Percentiles rank a stretch among this genome's conserved stretches.
These are phyloP conservation scores for Hoplostethus mediterraneus DNA, from an alignment of 2,797 vertebrate species.

Conservation along the genomic window DNA sequence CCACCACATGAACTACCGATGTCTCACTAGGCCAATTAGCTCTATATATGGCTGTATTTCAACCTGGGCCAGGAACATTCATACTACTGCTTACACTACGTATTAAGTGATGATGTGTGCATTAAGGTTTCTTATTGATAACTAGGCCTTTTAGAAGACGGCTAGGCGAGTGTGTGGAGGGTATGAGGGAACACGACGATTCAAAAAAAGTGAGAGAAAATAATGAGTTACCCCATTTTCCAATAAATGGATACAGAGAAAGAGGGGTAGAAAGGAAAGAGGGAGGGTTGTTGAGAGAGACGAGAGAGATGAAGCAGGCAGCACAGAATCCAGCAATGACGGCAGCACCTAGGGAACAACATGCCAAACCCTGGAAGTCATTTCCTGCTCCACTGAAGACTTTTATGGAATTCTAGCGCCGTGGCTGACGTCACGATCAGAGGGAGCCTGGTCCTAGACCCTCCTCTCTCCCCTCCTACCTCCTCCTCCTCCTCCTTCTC, in stretches of 20 bases:
- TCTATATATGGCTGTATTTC: slow-evolving; percentile 67
- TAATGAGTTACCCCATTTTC: slow-evolving; percentile 7
- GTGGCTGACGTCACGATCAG: slow-evolving; percentile 63
- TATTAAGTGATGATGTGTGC: slow-evolving; percentile 25
- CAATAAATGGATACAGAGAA: slow-evolving; percentile 22
- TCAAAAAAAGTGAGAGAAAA: no score
- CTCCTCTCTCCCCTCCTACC: slow-evolving; percentile 11
- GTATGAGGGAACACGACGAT: not conserved
- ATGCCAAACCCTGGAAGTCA: slow-evolving; percentile 87
- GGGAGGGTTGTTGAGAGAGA: slow-evolving; percentile 23
- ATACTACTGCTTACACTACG: not conserved
- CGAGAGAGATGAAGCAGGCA: slow-evolving; percentile 48
- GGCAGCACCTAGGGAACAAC: slow-evolving; percentile 79
- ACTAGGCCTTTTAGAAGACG: not conserved
- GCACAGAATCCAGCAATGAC: slow-evolving; percentile 80
- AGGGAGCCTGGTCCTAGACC: slow-evolving; percentile 1
- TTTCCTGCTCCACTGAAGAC: slow-evolving; percentile 87
- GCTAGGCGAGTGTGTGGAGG: not conserved
- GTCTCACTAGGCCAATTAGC: slow-evolving; percentile 57
- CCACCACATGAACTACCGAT: slow-evolving; percentile 55
- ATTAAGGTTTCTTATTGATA: slow-evolving; percentile 14
- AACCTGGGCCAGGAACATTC: slow-evolving; percentile 38
- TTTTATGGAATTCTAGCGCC: slow-evolving; percentile 86
- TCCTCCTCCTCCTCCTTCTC: slow-evolving; percentile 25
- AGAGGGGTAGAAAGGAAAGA: slow-evolving; percentile 9